Evolutionary conservation across 2,797 vertebrate genomes (phyloP), one percentile per base, ranked within the genome.

Genomic region (Aldrovandia affinis): DNA sequence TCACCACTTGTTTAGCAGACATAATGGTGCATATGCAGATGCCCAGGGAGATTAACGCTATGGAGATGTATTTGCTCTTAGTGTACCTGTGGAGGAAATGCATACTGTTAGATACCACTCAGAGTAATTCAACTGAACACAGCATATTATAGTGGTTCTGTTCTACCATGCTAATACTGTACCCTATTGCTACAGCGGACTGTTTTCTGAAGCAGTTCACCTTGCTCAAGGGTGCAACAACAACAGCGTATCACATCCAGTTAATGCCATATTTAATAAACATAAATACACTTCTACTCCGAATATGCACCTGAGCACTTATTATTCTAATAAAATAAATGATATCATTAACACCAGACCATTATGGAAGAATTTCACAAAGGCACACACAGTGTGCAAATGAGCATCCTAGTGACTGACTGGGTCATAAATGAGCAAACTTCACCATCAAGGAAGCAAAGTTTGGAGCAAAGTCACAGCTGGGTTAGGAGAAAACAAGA

Each of bases 1-100:
- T 98, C 96, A 99, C 98, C 97, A 99, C 96, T 95, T 99, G 97
- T 88, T 95, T 98, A 18, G 98, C 98, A 82, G 98, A 99, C 98
- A 99, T 98, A 86, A 98, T 93, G 36, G 98, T 99, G 94, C 98
- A 99, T 88, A 97, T 97, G 87, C 98, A 99, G 93, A 99, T 99
- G 30, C 98, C 98, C 82, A 95, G 42, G 25, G 98, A 98, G 86
- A 99, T 94, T 87, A 99, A 92, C 80, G 92, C 94, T 61, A 99
- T 98, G 81, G 98, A 99, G 33, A 95, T 70, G 85, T 98, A 99
- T 88, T 98, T 99, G 81, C 95, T 96, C 1, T 93, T 0, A 52
- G 96, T 96, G 90, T 99, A 99, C 88, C 98, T 99, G 95, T 61
- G 86, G 42, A 28, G 80, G 70, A 61, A 88, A n/a, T 1, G 2